Evolutionary conservation across 2,113 vertebrate species (phyloP).

Genomic region (Gambusia holbrooki): DNA sequence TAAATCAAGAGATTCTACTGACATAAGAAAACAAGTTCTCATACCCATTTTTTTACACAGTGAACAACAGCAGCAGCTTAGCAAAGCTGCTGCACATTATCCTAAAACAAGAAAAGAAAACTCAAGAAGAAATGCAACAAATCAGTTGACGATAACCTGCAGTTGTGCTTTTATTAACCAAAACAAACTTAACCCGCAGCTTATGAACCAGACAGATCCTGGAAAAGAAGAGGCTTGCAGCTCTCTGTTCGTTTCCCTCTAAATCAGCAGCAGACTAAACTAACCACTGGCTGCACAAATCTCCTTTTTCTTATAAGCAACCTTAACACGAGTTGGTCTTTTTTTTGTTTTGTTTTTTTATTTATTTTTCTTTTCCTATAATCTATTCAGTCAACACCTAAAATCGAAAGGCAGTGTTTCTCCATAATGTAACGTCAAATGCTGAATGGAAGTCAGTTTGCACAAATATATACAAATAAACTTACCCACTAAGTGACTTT

Average conservation of each 20-base stretch:
- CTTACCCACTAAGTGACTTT: constrained; percentile 72
- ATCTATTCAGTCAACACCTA: constrained; percentile 55
- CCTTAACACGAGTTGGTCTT: constrained; percentile 29
- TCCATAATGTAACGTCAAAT: constrained; percentile 36
- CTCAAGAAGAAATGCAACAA: constrained; percentile 32
- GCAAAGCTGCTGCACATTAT: constrained; percentile 73
- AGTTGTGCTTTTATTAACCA: constrained; percentile 80
- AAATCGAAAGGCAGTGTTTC: constrained; percentile 68
- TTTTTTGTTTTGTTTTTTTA: too few species aligned
- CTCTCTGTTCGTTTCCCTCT: constrained; percentile 53
- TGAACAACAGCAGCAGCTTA: constrained; percentile 84
- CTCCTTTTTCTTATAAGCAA: constrained; percentile 61
- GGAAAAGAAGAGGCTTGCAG: constrained; percentile 32
- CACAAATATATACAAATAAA: constrained; percentile 57
- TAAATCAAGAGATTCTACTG: background rate
- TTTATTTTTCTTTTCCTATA: constrained; percentile 11
- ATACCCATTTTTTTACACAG: constrained; percentile 56
- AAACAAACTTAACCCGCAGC: constrained; percentile 47
- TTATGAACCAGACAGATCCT: constrained; percentile 37
- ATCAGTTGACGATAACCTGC: constrained; percentile 40
- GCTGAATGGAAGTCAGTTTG: constrained; percentile 46
- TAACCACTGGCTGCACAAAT: constrained; percentile 74
- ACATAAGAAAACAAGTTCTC: constrained; percentile 38
- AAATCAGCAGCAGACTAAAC: constrained; percentile 52
- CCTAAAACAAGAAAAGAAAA: constrained; percentile 38